Percentiles rank a stretch among this genome's conserved stretches.
Evolutionary conservation across 2,888 invertebrate species (phyloP).

Genomic region (Dermolepida albohirtum): DNA sequence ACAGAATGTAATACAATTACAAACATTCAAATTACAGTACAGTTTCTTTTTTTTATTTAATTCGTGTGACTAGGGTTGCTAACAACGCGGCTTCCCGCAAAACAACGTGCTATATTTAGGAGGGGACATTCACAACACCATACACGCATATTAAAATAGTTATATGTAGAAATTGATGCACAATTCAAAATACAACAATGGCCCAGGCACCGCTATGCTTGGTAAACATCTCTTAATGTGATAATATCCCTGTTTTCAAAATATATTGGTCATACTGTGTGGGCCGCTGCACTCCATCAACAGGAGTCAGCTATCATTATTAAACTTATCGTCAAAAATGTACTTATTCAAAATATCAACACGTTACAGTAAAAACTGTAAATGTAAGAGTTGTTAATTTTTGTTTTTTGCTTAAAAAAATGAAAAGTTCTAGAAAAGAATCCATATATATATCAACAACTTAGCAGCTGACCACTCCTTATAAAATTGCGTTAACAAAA

Average conservation of each 20-base stretch:
- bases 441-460: conserved; percentile 53
- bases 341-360: conserved; percentile 65
- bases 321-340: conserved; percentile 57
- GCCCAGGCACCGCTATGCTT: conserved; percentile 62
- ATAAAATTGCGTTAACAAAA: conserved; percentile 66
- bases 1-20: conserved; percentile 55
- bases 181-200: conserved; percentile 63
- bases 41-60: conserved; percentile 48
- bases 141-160: conserved; percentile 67
- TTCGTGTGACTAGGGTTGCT: conserved; percentile 66
- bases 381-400: conserved; percentile 51
- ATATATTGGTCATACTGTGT: conserved; percentile 60
- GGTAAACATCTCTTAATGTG: conserved; percentile 61
- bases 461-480: conserved; percentile 63
- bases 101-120: conserved; percentile 63
- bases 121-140: conserved; percentile 65
- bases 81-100: conserved; percentile 66
- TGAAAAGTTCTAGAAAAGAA: conserved; percentile 39
- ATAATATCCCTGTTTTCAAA: conserved; percentile 53
- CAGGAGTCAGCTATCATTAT: conserved; percentile 45
- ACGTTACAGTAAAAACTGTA: conserved; percentile 57
- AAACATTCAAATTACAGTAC: conserved; percentile 54
- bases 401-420: conserved; percentile 37
- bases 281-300: conserved; percentile 48
- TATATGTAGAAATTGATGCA: conserved; percentile 61